Base-by-base conservation (phyloP, 1,140 invertebrate genomes). In the Achatina immaculata region DNA sequence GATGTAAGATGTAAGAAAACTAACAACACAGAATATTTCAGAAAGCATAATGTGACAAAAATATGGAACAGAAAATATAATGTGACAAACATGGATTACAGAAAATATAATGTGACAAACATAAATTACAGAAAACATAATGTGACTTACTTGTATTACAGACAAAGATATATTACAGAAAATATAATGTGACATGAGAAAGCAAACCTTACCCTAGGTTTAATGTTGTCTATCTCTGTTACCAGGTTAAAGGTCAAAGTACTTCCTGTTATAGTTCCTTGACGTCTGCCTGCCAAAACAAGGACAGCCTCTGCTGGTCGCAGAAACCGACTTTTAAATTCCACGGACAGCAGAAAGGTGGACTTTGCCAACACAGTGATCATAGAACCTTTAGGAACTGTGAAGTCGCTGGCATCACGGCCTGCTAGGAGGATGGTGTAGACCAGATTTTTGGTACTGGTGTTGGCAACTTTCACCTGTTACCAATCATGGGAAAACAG, bases 381-480 rank as follows among this genome's bases (percentile, higher is more conserved):
- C 34, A 78, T 73, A 21, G 86, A 85, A 19, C 90, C 91, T 81
- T 89, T 91, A 14, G 90, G 88, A 1, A 91, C 81, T 34, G 48
- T 45, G 81, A 91, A 92, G 76, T 91, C 88, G 16, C 85, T 73
- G 24, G 89, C 87, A 84, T 91, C 89, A 40, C 78, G 84, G 6
- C 91, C 91, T 34, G 89, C 88, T n/a, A 92, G 78, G n/a, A 91
- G 75, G 0, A 88, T 83, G 51, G 88, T 83, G 83, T 91, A 92
- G 16, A 85, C 82, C 31, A 92, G 82, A 24, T 88, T 84, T 76
- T 91, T 91, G 36, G 65, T 75, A 84, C 88, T 91, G 6, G 91
- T 88, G 79, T 92, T 92, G 38, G 83, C 90, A 19, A 91, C 72
- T 77, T 90, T 90, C 21, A 91, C 88, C 89, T 91, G 81, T 14